Evolutionary conservation across 2,797 vertebrate species (phyloP).

Genomic region (Bovichtus variegatus): DNA sequence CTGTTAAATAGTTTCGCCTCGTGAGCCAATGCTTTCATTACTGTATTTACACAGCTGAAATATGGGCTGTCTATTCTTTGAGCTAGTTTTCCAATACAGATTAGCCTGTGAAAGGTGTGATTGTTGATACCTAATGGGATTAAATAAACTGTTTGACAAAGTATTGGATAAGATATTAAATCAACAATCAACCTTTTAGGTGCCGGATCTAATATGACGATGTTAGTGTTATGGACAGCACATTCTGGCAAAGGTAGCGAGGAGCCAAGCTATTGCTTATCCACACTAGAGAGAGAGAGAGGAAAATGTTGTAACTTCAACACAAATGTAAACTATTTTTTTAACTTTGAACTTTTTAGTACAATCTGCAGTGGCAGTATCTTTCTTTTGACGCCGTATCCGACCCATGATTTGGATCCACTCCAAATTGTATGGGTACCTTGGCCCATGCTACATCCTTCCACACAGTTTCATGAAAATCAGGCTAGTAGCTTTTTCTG

Average conservation of each 20-base stretch:
- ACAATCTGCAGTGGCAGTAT: no score
- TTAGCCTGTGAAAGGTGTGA: background rate
- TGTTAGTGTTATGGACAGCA: background rate
- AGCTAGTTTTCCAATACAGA: conserved; percentile 20
- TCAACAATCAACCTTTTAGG: conserved; percentile 1
- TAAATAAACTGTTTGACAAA: conserved; percentile 12
- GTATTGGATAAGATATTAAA: conserved; percentile 13
- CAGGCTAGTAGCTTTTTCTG: no score
- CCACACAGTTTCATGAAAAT: no score
- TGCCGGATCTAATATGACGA: background rate
- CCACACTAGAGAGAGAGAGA: background rate
- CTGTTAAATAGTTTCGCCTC: background rate
- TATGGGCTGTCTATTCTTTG: conserved; percentile 1
- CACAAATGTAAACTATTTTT: conserved; percentile 1
- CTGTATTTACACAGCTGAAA: background rate
- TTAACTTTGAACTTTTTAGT: no score
- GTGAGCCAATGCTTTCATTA: background rate
- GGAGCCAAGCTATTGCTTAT: background rate
- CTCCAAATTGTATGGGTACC: no score
- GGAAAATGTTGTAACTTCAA: background rate
- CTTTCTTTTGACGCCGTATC: no score
- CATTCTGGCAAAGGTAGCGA: background rate
- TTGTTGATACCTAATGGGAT: background rate
- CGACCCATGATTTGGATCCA: no score
- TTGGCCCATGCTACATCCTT: no score